These are phyloP conservation scores for Lysandra coridon DNA, from an alignment of 2,888 invertebrate species.

Conservation along the genomic window DNA sequence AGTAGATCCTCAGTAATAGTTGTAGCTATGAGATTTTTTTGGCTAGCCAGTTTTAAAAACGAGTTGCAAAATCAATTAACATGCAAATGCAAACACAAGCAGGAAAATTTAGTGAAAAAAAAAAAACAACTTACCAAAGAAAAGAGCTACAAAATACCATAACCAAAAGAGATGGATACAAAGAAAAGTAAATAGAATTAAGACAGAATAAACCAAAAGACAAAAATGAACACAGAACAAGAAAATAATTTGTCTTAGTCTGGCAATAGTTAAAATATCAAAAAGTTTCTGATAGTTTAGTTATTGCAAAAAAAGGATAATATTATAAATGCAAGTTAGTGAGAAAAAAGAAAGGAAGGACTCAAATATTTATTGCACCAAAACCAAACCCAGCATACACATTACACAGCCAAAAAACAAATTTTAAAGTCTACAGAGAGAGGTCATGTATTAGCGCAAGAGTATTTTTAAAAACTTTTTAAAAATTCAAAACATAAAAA, in stretches of 20 bases:
- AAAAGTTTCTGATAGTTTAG: background rate
- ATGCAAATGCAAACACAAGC: background rate
- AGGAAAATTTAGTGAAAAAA: background rate
- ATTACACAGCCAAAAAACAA: slow-evolving; percentile 34
- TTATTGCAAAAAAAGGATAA: background rate
- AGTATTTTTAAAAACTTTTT: background rate
- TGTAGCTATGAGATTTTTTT: no score
- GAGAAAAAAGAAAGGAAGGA: background rate
- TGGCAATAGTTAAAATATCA: background rate
- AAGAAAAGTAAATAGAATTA: background rate
- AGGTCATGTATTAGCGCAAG: background rate
- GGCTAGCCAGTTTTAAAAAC: background rate
- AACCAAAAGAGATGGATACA: background rate
- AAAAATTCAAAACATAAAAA: background rate
- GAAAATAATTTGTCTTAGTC: background rate
- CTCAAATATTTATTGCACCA: slow-evolving; percentile 11
- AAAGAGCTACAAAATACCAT: slow-evolving; percentile 14
- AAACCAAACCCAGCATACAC: background rate
- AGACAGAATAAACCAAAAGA: background rate
- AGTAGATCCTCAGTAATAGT: no score
- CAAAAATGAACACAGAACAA: background rate
- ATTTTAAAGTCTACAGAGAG: background rate
- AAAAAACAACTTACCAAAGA: slow-evolving; percentile 5
- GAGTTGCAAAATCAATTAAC: background rate
- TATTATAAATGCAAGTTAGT: background rate